Percentiles rank a stretch among this genome's conserved stretches.
phyloP scores from a whole-genome alignment of 2,113 vertebrate genomes.

The Melanerpes formicivorus region DNA sequence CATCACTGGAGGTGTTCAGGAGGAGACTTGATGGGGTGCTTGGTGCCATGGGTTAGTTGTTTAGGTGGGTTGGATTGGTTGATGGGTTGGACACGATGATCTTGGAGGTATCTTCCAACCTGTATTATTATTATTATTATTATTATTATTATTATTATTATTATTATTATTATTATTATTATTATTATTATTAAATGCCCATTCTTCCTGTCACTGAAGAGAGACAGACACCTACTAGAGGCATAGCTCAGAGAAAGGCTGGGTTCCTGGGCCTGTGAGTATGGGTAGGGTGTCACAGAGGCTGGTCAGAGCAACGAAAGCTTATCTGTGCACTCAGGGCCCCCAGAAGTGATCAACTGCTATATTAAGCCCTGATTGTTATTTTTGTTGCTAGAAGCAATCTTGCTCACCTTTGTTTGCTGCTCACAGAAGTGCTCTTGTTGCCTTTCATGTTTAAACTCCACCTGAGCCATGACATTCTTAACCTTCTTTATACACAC shows the following conservation, averaged over 20 bases:
- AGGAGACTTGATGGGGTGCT: too few relatives aligned
- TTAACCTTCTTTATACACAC: not conserved
- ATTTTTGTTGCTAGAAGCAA: not conserved
- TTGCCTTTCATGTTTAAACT: not conserved
- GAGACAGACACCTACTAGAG: fast-evolving
- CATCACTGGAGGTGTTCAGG: too few relatives aligned
- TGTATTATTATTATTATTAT: too few relatives aligned
- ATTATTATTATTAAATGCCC: too few relatives aligned
- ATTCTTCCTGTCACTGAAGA: too few relatives aligned
- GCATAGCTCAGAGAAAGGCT: fast-evolving
- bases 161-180: too few relatives aligned
- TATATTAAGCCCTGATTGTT: not conserved
- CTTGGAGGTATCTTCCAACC: too few relatives aligned
- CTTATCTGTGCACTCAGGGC: not conserved
- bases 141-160: too few relatives aligned
- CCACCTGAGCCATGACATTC: not conserved
- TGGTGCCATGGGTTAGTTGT: too few relatives aligned
- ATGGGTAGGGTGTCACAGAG: not conserved
- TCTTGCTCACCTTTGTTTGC: not conserved
- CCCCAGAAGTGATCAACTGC: not conserved
- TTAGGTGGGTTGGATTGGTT: too few relatives aligned
- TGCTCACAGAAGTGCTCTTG: not conserved
- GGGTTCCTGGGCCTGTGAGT: not conserved
- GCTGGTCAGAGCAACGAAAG: not conserved
- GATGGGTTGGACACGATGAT: too few relatives aligned